Conservation (phyloP, 1,140 invertebrate genomes). For the Caenorhabditis elegans region DNA sequence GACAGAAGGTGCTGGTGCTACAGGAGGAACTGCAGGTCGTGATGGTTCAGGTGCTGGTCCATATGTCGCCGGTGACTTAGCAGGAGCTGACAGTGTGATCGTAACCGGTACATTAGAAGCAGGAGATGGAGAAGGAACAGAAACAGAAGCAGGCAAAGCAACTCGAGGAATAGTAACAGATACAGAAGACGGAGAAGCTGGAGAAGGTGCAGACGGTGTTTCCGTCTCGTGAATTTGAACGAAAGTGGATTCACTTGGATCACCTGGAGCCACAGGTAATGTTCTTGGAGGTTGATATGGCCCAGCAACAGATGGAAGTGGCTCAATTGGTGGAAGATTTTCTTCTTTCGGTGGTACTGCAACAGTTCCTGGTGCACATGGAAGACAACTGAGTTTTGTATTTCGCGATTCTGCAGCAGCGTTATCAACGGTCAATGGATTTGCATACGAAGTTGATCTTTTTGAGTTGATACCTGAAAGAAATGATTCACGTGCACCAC, state of each 20-base stretch:
- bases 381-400: background rate
- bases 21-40: background rate
- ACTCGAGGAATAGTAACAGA: background rate
- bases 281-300: background rate
- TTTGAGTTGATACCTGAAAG: background rate
- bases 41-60: no score
- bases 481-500: constrained; percentile 13
- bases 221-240: background rate
- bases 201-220: background rate
- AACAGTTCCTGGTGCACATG: background rate
- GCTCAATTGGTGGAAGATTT: background rate
- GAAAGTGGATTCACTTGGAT: background rate
- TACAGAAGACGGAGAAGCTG: background rate
- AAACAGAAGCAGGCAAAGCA: background rate
- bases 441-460: background rate
- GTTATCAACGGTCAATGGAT: constrained; percentile 8
- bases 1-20: background rate
- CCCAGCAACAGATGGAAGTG: background rate
- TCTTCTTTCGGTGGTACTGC: constrained; percentile 27
- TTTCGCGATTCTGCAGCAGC: background rate
- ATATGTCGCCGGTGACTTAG: background rate
- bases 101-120: background rate
- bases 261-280: constrained; percentile 8
- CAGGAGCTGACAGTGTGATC: background rate
- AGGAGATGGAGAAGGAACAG: background rate